Evolutionary conservation across 2,113 vertebrate genomes (phyloP), one percentile per base, ranked within the genome.

Genomic region (Urocolius indicus): DNA sequence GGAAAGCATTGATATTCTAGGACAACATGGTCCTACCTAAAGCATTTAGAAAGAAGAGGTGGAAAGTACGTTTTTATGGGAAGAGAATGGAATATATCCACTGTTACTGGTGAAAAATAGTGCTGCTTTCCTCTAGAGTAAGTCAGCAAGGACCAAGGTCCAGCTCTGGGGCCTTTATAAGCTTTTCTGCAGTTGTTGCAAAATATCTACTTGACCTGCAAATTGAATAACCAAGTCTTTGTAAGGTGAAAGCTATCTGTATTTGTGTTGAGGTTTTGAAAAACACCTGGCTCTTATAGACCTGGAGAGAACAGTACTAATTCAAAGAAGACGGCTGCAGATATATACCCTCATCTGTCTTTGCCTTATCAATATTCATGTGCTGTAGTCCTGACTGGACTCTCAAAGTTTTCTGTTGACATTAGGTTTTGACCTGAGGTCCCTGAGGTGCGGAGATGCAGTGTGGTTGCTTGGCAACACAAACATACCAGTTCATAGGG

Each of bases 381-480:
- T 68, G 22, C 46, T 72, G 41, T 65, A 66, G 61, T 90, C 65
- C 63, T 94, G 77, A 77, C 62, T 58, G 80, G 59, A 72, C 66
- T 93, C 43, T 84, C 78, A 87, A 76, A 94, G 81, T 95, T 95
- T 73, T 66, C 63, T 85, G 61, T 78, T 78, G 63, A 84, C 83
- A 81, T 14, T 77, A 67, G 19, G 43, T 72, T 95, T 92, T 93
- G 90, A 96, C 87, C 91, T 5, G 1, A 46, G 69, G 51, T 93
- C 89, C 92, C 8, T 0, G 67, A 95, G 74, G 81, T 92, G 72
- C 67, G 78, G 55, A 93, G 78, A 83, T 75, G 59, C 63, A 71
- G 59, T 2, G 3, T 3, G 1, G 95, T 96, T 94, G 88, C 94
- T 85, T 92, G 80, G 96, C 90, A 97, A 96, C 84, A 0, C 5